Evolutionary conservation across 1,140 invertebrate genomes (phyloP), one percentile per base, ranked within the genome.

Genomic region (Drosophila rufa): DNA sequence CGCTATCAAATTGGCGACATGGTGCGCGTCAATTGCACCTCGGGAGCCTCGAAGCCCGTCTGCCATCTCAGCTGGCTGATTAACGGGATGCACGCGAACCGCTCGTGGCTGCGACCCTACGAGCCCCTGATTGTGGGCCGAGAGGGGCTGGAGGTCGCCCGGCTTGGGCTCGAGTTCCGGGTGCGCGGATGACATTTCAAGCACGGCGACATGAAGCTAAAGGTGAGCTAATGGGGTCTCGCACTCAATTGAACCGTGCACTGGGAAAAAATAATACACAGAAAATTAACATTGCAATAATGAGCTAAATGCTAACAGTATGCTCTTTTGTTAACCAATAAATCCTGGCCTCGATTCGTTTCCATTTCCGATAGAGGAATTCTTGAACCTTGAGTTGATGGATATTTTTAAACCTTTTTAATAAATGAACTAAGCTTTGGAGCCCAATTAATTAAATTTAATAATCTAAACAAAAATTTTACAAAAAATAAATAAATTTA

Each of bases 61-160:
- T 97, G 97, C 40, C 95, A 96, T 79, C 94, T 98, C 50, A 95
- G 95, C 38, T 98, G 97, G 97, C 97, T 96, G 94, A 96, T 98
- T 92, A 98, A 98, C 92, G 96, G 96, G 48, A 95, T 97, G 87
- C 95, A 95, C 86, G 96, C 96, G 86, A 95, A 95, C 78, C 55
- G 92, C 0, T 80, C 91, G 0, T 92, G 94, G 9, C 76, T 94
- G 19, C 91, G 79, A 0, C 85, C 82, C 33, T 92, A 92, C 53
- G 90, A 92, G n/a, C 91, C 90, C 9, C 69, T 90, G 40, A 61
- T 87, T 55, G 92, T 92, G n/a, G 92, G 92, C 2, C 80, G 92
- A 19, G 92, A 92, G 57, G 91, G 96, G 0, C 93, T 97, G 50
- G 96, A 97, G 84, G 96, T 96, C 45, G 95, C 96, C 4, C 95